Evolutionary conservation across 2,888 invertebrate genomes (phyloP).

Genomic region (Dioctria linearis): DNA sequence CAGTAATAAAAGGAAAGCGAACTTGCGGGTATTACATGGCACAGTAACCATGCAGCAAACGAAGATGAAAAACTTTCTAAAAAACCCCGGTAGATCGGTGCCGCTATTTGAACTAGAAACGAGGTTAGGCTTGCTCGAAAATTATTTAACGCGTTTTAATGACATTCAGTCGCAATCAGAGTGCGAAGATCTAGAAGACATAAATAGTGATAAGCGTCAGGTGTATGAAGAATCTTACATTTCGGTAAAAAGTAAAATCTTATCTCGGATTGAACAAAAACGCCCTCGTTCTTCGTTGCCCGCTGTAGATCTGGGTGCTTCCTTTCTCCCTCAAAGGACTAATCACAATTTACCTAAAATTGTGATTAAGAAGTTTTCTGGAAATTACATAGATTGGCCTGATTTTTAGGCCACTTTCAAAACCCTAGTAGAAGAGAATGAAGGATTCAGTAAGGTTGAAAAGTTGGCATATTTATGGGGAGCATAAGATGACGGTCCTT

Average conservation of each 20-base stretch:
- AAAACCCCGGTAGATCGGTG: background rate
- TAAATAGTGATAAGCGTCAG: background rate
- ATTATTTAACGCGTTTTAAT: too few relatives aligned
- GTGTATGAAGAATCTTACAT: background rate
- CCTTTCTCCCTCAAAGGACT: background rate
- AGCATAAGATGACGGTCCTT: background rate
- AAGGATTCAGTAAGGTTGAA: too few relatives aligned
- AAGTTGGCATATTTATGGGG: too few relatives aligned
- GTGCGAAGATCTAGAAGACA: background rate
- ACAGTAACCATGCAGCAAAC: conserved; percentile 4
- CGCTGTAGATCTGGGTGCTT: background rate
- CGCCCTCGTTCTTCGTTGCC: background rate
- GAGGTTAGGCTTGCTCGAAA: too few relatives aligned
- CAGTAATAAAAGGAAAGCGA: too few relatives aligned
- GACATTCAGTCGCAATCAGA: too few relatives aligned
- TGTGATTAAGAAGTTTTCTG: background rate
- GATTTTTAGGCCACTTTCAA: background rate
- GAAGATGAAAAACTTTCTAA: background rate
- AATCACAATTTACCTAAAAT: background rate
- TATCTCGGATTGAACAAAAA: background rate
- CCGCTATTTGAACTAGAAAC: background rate
- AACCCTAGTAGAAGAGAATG: background rate
- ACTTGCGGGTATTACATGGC: background rate
- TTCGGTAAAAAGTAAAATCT: background rate
- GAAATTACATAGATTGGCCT: background rate